phyloP scores from a whole-genome alignment of 2,888 invertebrate genomes.

The Hypercompe scribonia region DNA sequence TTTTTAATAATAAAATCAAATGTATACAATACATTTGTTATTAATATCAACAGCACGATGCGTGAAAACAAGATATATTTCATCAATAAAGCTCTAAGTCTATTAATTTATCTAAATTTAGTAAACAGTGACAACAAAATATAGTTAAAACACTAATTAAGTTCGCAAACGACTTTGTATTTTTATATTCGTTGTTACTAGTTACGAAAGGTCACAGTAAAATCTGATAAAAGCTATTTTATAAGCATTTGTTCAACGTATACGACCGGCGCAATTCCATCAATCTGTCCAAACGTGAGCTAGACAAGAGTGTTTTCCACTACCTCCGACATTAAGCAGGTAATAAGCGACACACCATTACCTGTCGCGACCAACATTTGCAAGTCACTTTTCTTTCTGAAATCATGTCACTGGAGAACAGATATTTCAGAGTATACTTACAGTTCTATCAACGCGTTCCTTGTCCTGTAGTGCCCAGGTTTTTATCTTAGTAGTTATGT shows the following conservation, averaged over 20 bases:
- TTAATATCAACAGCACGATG: neutral
- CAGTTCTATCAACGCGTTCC: neutral
- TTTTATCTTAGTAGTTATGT: neutral
- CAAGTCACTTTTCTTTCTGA: neutral
- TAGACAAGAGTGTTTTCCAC: slow-evolving; percentile 66
- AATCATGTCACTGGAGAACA: neutral
- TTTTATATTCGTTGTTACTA: slow-evolving; percentile 59
- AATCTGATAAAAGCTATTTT: slow-evolving; percentile 76
- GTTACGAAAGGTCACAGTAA: slow-evolving; percentile 62
- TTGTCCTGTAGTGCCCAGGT: neutral
- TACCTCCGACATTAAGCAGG: slow-evolving; percentile 49
- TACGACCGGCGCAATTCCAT: slow-evolving; percentile 70
- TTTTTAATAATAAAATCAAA: too few relatives aligned
- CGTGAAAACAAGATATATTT: neutral
- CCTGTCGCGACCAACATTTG: neutral
- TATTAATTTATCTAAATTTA: slow-evolving; percentile 4
- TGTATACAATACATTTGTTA: too few relatives aligned
- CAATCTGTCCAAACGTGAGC: slow-evolving; percentile 72
- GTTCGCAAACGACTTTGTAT: slow-evolving; percentile 36
- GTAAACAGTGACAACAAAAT: slow-evolving; percentile 8
- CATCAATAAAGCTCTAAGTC: neutral
- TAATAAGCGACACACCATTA: neutral
- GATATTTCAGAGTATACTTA: neutral
- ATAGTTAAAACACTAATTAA: slow-evolving; percentile 45
- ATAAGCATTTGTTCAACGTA: slow-evolving; percentile 72